A percentile compares a stretch with the other conserved stretches of the same genome.
These are phyloP conservation scores for Remorina albescens DNA, from an alignment of 2,797 vertebrate species.

Conservation along the genomic window DNA sequence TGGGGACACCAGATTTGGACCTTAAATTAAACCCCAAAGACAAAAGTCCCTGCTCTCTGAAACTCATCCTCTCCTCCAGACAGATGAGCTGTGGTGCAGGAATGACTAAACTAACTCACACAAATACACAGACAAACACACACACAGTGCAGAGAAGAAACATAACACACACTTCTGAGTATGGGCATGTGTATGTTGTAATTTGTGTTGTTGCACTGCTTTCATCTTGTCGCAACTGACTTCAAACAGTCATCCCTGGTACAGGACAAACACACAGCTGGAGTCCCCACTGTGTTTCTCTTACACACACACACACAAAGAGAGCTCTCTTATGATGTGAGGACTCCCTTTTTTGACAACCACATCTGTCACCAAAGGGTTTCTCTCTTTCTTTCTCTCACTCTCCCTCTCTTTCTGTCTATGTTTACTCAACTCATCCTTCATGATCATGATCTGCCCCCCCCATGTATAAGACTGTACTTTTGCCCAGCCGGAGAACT, in stretches of 20 bases:
- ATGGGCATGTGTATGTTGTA: conserved; percentile 25
- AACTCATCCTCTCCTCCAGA: conserved; percentile 18
- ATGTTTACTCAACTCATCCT: no score
- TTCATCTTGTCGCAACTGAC: conserved; percentile 58
- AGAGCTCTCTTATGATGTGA: conserved; percentile 15
- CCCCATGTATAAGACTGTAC: no score
- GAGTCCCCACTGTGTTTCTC: conserved; percentile 20
- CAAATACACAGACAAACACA: conserved; percentile 10
- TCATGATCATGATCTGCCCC: no score
- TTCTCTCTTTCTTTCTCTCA: neutral
- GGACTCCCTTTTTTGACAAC: neutral
- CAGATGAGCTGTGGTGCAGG: conserved; percentile 38
- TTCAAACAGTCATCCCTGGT: conserved; percentile 50
- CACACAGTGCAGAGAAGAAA: neutral
- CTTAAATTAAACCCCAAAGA: no score
- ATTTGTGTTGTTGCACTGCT: conserved; percentile 29
- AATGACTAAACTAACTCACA: conserved; percentile 14
- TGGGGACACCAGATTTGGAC: no score
- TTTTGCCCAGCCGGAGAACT: no score
- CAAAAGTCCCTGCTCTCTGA: conserved; percentile 21
- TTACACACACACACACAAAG: neutral
- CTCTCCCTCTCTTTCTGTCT: no score
- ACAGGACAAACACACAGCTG: conserved; percentile 68
- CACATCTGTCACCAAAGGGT: conserved; percentile 33
- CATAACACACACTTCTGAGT: conserved; percentile 15